These are phyloP conservation scores for Amphipoea lucens DNA, from an alignment of 2,888 invertebrate species.

Conservation along the genomic window DNA sequence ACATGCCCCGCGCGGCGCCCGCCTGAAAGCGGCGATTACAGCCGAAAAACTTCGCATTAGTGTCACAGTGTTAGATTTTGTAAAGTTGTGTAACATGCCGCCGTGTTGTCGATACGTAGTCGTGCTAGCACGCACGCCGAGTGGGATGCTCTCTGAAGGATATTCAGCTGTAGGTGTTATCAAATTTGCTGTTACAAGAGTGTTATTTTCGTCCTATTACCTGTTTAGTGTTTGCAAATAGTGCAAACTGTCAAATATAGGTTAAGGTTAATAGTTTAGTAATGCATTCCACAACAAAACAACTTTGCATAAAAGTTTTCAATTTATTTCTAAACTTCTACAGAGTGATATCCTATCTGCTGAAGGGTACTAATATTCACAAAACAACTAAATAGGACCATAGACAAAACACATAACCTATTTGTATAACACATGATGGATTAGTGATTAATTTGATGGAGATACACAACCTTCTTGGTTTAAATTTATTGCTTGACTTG, in stretches of 20 bases:
- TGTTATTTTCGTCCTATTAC: slow-evolving; percentile 56
- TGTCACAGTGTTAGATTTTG: slow-evolving; percentile 69
- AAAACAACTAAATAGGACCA: slow-evolving; percentile 50
- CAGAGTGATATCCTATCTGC: not conserved
- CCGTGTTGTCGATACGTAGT: slow-evolving; percentile 78
- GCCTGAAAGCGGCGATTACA: slow-evolving; percentile 72
- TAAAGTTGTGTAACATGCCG: slow-evolving; percentile 85
- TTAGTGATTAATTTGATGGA: slow-evolving; percentile 46
- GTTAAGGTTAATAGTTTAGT: slow-evolving; percentile 58
- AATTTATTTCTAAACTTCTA: slow-evolving; percentile 15
- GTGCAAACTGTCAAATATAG: slow-evolving; percentile 61
- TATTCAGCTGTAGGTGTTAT: slow-evolving; percentile 46
- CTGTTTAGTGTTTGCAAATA: slow-evolving; percentile 69
- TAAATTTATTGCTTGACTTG: slow-evolving; percentile 10
- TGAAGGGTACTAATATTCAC: slow-evolving; percentile 27
- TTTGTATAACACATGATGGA: slow-evolving; percentile 56
- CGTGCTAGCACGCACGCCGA: slow-evolving; percentile 69
- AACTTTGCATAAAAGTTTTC: slow-evolving; percentile 12
- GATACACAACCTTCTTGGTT: slow-evolving; percentile 37
- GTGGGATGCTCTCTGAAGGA: slow-evolving; percentile 71
- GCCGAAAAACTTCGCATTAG: slow-evolving; percentile 57
- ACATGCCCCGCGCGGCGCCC: slow-evolving; percentile 72
- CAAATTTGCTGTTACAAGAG: slow-evolving; percentile 35
- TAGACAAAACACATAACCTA: slow-evolving; percentile 65
- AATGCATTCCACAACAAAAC: slow-evolving; percentile 49